Percentiles rank a stretch among this genome's conserved stretches.
These are phyloP conservation scores for Scaptomyza caliginosa DNA, from an alignment of 2,888 invertebrate species.

Conservation along the genomic window DNA sequence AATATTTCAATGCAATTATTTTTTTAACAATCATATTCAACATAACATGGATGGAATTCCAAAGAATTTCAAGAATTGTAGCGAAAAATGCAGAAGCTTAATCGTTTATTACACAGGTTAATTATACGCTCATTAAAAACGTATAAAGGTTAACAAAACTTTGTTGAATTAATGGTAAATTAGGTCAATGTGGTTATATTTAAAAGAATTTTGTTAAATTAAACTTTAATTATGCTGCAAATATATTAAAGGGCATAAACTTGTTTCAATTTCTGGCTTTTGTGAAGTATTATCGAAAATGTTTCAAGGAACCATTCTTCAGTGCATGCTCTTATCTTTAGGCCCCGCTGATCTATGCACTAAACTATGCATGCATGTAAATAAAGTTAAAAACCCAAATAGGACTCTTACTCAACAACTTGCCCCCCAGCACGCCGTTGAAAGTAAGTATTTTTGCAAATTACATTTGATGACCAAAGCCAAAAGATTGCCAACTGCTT, in stretches of 20 bases:
- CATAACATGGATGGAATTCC: too few relatives aligned
- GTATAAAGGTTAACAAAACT: too few relatives aligned
- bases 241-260: too few relatives aligned
- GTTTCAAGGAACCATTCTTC: conserved; percentile 1
- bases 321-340: background rate
- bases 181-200: too few relatives aligned
- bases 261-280: background rate
- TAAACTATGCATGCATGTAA: conserved; percentile 25
- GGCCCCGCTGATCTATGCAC: conserved; percentile 25
- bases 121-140: too few relatives aligned
- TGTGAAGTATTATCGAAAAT: background rate
- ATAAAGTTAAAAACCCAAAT: background rate
- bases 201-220: too few relatives aligned
- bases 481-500: conserved; percentile 36
- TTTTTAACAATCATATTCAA: background rate
- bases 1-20: too few relatives aligned
- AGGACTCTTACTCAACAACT: background rate
- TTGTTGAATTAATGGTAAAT: too few relatives aligned
- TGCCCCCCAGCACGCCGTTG: conserved; percentile 41
- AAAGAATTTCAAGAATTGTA: too few relatives aligned
- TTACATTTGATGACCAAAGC: conserved; percentile 59
- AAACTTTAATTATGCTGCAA: too few relatives aligned
- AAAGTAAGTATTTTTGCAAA: conserved; percentile 75
- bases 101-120: too few relatives aligned
- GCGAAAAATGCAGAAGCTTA: too few relatives aligned